A percentile compares a stretch with the other conserved stretches of the same genome.
Conservation (phyloP, 2,797 vertebrate species). For the Takifugu rubripes region DNA sequence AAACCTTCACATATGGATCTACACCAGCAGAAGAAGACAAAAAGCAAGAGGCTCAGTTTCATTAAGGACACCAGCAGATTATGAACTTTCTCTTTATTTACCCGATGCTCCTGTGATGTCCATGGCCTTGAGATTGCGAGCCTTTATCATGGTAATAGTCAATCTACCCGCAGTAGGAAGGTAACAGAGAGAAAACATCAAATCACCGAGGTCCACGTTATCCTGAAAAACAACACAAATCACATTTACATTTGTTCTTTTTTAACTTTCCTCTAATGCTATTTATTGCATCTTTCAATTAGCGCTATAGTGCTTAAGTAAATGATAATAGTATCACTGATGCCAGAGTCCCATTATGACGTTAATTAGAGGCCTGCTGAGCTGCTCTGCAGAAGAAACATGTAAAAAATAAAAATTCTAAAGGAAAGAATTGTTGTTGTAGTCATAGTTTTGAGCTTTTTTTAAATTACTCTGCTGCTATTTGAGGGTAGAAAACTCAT, state of each 20-base stretch:
- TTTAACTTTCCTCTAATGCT: not conserved
- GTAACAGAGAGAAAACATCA: constrained; percentile 99
- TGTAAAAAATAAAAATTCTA: no score
- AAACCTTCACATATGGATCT: constrained; percentile 99
- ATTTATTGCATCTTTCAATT: no score
- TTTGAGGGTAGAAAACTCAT: no score
- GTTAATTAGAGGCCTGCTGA: no score
- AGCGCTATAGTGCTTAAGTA: no score
- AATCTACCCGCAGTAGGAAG: constrained; percentile 95
- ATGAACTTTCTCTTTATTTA: constrained; percentile 53
- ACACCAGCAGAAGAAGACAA: constrained; percentile 17
- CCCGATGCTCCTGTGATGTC: constrained; percentile 99
- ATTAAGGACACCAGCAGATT: not conserved
- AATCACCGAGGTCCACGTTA: constrained; percentile 97
- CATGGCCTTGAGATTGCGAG: constrained; percentile 98
- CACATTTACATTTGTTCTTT: not conserved
- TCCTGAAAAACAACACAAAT: constrained; percentile 79
- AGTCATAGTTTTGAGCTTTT: no score
- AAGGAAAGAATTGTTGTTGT: no score
- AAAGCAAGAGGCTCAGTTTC: constrained; percentile 8
- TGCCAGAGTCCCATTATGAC: no score
- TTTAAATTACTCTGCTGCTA: no score
- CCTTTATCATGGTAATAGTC: constrained; percentile 98
- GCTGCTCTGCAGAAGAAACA: no score
- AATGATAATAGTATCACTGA: no score